Conservation (phyloP, 2,797 vertebrate species). For the Notoglanidium macrostoma region DNA sequence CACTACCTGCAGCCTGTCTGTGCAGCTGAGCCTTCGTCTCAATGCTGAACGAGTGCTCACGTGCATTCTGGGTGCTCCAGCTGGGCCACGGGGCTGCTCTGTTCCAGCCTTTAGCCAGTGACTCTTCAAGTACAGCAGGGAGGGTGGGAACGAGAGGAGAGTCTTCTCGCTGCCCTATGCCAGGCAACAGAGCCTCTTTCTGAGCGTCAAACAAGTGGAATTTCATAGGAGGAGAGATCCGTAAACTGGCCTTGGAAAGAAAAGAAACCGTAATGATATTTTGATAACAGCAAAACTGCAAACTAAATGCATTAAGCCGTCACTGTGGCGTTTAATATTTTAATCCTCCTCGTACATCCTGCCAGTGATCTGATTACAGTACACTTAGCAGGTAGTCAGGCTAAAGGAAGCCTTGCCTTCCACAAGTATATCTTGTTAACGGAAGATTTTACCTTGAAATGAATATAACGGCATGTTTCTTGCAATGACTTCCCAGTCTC, state of each 20-base stretch:
- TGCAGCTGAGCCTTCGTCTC: conserved; percentile 95
- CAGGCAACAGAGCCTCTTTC: conserved; percentile 85
- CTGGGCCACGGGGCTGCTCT: conserved; percentile 86
- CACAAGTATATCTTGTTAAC: neutral
- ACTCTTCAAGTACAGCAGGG: conserved; percentile 75
- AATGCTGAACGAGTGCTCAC: conserved; percentile 90
- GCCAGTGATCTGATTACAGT: conserved; percentile 9
- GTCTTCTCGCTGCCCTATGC: conserved; percentile 81
- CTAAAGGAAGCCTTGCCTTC: neutral
- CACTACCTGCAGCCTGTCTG: conserved; percentile 90
- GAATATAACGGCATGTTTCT: neutral
- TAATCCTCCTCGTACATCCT: conserved; percentile 9
- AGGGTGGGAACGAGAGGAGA: conserved; percentile 74
- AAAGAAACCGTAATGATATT: neutral
- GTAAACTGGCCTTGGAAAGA: conserved; percentile 82
- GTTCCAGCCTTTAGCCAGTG: conserved; percentile 88
- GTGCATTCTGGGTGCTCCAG: conserved; percentile 82
- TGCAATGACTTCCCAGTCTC: neutral
- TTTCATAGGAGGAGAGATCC: conserved; percentile 90
- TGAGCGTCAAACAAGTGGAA: conserved; percentile 85
- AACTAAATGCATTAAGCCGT: conserved; percentile 15
- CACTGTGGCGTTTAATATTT: neutral
- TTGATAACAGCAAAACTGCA: neutral
- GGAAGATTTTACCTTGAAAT: neutral
- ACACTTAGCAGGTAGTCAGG: neutral